A percentile compares a stretch with the other conserved stretches of the same genome.
These are phyloP conservation scores for Ancistrus triradiatus DNA, from an alignment of 2,113 vertebrate genomes.

Conservation along the genomic window DNA sequence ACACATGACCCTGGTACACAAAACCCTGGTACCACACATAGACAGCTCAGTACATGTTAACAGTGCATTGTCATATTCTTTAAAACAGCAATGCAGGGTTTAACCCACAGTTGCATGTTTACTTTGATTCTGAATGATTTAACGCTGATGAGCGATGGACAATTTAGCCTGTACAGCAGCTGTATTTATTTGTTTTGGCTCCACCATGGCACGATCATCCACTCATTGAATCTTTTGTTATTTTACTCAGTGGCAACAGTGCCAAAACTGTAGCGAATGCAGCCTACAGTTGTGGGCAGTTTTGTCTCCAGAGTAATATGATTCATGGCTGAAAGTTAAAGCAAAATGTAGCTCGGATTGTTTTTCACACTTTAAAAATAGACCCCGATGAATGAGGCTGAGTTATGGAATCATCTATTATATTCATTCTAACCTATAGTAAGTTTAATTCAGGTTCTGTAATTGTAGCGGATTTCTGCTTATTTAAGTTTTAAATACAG, in stretches of 20 bases:
- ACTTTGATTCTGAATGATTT: not conserved
- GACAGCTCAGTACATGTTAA: too few relatives aligned
- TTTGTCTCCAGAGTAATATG: slow-evolving; percentile 4
- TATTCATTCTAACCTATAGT: too few relatives aligned
- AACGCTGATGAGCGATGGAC: not conserved
- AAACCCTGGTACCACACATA: not conserved
- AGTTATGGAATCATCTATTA: too few relatives aligned
- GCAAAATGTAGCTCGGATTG: not conserved
- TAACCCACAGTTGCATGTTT: not conserved
- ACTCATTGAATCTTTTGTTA: not conserved
- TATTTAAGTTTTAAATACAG: too few relatives aligned
- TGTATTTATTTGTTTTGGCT: not conserved
- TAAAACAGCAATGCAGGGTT: not conserved
- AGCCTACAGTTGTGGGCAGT: not conserved
- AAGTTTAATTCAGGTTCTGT: too few relatives aligned
- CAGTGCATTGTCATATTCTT: too few relatives aligned
- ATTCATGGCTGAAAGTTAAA: not conserved
- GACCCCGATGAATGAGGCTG: too few relatives aligned
- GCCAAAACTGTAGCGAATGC: not conserved
- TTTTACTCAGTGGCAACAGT: not conserved
- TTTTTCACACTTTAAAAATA: too few relatives aligned
- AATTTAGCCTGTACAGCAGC: not conserved
- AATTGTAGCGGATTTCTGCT: too few relatives aligned
- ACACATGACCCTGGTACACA: not conserved
- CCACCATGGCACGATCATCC: not conserved